Percentiles rank a stretch among this genome's conserved stretches.
These are phyloP conservation scores for Lucilia sericata DNA, from an alignment of 1,140 invertebrate genomes.

Conservation along the genomic window DNA sequence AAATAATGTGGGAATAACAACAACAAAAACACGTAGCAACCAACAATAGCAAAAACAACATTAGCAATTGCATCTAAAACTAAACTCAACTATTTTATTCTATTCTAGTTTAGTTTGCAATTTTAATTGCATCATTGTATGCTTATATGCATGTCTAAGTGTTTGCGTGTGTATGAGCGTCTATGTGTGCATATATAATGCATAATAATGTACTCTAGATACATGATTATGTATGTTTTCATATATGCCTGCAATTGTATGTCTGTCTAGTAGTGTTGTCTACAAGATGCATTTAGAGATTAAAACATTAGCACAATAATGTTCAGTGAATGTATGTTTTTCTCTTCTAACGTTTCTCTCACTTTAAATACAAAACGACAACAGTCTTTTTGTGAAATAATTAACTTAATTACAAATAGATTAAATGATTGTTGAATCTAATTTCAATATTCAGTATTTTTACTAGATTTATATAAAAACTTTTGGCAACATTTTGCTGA, in stretches of 20 bases:
- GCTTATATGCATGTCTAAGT: slow-evolving; percentile 6
- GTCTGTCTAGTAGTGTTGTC: neutral
- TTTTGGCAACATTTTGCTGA: neutral
- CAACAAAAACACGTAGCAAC: neutral
- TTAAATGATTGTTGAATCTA: slow-evolving; percentile 24
- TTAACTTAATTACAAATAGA: slow-evolving; percentile 40
- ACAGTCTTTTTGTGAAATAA: slow-evolving; percentile 31
- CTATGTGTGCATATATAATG: neutral
- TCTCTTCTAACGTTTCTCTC: neutral
- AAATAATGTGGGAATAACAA: neutral
- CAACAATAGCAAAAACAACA: slow-evolving; percentile 23
- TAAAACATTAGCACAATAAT: slow-evolving; percentile 39
- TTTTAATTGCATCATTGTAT: slow-evolving; percentile 40
- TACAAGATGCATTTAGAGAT: slow-evolving; percentile 40
- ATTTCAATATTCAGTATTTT: slow-evolving; percentile 6
- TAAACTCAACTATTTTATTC: slow-evolving; percentile 4
- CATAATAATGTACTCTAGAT: neutral
- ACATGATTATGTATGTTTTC: neutral
- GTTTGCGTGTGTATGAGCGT: neutral
- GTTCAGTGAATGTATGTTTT: too few species aligned
- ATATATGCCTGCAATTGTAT: neutral
- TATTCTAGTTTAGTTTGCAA: slow-evolving; percentile 34
- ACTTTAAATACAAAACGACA: neutral
- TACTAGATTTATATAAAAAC: neutral
- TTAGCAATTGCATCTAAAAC: slow-evolving; percentile 35